These are phyloP conservation scores for Pelosia muscerda DNA, from an alignment of 2,888 invertebrate species.

Conservation along the genomic window DNA sequence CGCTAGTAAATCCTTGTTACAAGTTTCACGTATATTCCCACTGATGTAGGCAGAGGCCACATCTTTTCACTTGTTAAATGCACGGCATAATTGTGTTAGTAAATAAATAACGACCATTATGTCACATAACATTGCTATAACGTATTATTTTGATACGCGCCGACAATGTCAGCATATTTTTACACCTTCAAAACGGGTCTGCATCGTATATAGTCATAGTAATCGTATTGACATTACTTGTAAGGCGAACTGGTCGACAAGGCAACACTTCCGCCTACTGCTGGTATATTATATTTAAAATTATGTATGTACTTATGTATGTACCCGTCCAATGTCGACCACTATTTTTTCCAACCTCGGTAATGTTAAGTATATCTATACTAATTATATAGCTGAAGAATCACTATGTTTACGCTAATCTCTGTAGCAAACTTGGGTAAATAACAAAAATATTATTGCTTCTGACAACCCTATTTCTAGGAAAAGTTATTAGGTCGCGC, in stretches of 20 bases:
- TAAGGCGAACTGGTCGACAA: slow-evolving; percentile 76
- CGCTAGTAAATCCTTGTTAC: too few species aligned
- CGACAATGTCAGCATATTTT: slow-evolving; percentile 28
- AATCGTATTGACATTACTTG: slow-evolving; percentile 64
- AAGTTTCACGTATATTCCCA: neutral
- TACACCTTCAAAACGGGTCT: slow-evolving; percentile 52
- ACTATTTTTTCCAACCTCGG: slow-evolving; percentile 75
- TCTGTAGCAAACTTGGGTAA: neutral
- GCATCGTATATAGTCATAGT: slow-evolving; percentile 53
- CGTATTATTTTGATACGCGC: neutral
- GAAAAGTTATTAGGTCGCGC: too few species aligned
- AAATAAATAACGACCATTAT: neutral
- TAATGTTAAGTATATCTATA: slow-evolving; percentile 29
- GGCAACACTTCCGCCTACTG: slow-evolving; percentile 76
- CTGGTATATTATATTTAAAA: slow-evolving; percentile 33
- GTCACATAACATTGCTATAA: neutral
- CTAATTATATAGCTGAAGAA: slow-evolving; percentile 9
- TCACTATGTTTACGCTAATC: neutral
- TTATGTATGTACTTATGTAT: slow-evolving; percentile 67
- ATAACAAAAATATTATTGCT: neutral
- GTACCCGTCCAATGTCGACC: slow-evolving; percentile 73
- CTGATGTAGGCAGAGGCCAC: neutral
- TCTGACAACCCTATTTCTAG: neutral
- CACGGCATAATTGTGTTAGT: neutral
- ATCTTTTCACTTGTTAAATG: neutral